Percentiles rank a stretch among this genome's conserved stretches.
Conservation (phyloP, 2,113 vertebrate genomes). For the Solenodon paradoxus region DNA sequence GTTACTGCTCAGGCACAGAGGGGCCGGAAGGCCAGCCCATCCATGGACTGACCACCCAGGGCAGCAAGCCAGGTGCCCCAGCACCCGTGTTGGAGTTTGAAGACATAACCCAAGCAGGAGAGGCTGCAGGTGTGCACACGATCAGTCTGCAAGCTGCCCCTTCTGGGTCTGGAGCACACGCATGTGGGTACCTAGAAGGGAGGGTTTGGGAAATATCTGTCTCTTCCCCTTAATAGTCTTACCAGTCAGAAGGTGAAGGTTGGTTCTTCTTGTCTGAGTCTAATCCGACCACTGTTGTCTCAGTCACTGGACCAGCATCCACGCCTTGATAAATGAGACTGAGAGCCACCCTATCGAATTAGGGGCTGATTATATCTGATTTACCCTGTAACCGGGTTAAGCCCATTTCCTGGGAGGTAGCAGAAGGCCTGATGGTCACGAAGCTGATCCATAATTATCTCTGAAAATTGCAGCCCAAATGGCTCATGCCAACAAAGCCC, state of each 20-base stretch:
- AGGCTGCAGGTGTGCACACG: background rate
- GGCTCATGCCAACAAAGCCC: background rate
- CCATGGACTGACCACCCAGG: background rate
- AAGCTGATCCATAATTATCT: slow-evolving; percentile 45
- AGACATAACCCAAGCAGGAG: background rate
- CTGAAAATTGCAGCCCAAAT: slow-evolving; percentile 58
- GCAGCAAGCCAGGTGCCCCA: background rate
- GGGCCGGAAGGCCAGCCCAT: background rate
- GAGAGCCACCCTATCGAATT: slow-evolving; percentile 66
- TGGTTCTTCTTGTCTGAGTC: slow-evolving; percentile 13
- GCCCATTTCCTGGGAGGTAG: slow-evolving; percentile 62
- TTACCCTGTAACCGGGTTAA: slow-evolving; percentile 62
- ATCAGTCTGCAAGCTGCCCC: background rate
- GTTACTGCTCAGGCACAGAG: background rate
- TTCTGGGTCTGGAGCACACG: background rate
- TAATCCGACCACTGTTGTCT: slow-evolving; percentile 27
- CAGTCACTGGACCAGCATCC: slow-evolving; percentile 10
- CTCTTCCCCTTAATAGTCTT: slow-evolving; percentile 16
- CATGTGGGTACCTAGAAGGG: background rate
- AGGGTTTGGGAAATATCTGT: background rate
- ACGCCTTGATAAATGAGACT: slow-evolving; percentile 52
- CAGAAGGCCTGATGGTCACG: slow-evolving; percentile 57
- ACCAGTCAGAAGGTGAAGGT: background rate
- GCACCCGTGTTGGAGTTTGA: background rate
- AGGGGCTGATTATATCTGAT: slow-evolving; percentile 66